phyloP scores from a whole-genome alignment of 2,888 invertebrate species.

The Dryobota labecula region DNA sequence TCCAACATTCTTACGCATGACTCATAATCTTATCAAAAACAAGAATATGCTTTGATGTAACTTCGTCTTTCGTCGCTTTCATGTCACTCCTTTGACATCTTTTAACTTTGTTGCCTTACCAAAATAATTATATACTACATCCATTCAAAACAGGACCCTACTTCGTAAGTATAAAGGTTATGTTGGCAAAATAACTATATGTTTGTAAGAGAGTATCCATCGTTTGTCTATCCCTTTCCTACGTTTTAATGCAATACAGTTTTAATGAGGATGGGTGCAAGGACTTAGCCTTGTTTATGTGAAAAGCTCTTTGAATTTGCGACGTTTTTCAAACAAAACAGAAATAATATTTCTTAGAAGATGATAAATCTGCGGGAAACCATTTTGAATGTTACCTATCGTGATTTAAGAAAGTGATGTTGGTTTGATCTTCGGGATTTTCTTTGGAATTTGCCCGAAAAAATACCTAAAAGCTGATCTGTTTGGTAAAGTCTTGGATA shows the following conservation, averaged over 20 bases:
- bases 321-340: constrained; percentile 23
- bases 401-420: constrained; percentile 23
- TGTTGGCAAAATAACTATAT: constrained; percentile 3
- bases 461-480: constrained; percentile 1
- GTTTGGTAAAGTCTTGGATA: not conserved
- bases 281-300: constrained; percentile 43
- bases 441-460: not conserved
- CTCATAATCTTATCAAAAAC: constrained; percentile 70
- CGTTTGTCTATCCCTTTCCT: constrained; percentile 64
- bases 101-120: constrained; percentile 69
- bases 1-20: constrained; percentile 64
- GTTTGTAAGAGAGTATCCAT: constrained; percentile 59
- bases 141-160: constrained; percentile 41
- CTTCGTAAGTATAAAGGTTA: constrained; percentile 5
- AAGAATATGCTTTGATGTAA: constrained; percentile 75
- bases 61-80: constrained; percentile 70
- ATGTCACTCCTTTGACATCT: constrained; percentile 74
- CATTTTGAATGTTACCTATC: constrained; percentile 26
- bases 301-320: constrained; percentile 52
- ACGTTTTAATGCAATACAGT: constrained; percentile 64
- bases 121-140: constrained; percentile 22
- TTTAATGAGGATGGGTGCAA: constrained; percentile 73
- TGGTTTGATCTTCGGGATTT: constrained; percentile 18
- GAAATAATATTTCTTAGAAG: constrained; percentile 32
- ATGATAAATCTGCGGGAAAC: constrained; percentile 23